Evolutionary conservation across 1,140 invertebrate genomes (phyloP), one percentile per base, ranked within the genome.

Genomic region (Lanistes nyassanus): DNA sequence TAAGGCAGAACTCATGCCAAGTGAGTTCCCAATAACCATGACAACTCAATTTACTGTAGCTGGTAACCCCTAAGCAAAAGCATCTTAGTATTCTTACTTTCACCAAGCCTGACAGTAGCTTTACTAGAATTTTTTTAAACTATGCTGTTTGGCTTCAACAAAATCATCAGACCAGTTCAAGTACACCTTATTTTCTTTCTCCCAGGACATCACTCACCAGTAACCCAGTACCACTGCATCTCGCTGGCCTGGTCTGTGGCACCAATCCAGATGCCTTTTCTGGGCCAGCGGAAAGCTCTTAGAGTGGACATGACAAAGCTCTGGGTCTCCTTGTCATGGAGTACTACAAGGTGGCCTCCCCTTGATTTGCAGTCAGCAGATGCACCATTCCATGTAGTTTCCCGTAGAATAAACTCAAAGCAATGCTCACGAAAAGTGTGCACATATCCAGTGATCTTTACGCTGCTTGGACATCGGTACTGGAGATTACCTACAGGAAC

Each of bases 251-350:
- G 58, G 69, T 84, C 83, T 31, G 75, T 75, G 3, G 81, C 79
- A 9, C 83, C 83, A 36, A 83, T 77, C 83, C 83, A 84, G 3
- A 83, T 36, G 0, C 82, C 83, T 29, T 82, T 78, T 31, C 76
- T 23, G 3, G 65, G 60, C 79, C 80, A 83, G 19, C 72, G 70
- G 16, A 81, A 53, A 1, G 64, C 13, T 19, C n/a, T 19, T 21
- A 84, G 68, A 19, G 77, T 64, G 16, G 34, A n/a, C 56, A 81
- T 65, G 23, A 83, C 34, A 42, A 83, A 84, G 13, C 73, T 72
- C 71, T 83, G 80, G 29, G 71, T 79, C 16, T 69, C 47, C 21
- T 36, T 39, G 58, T 79, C 74, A 2, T 65, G 51, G 16, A 83
- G 78, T 29, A 78, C 65, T 29, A 83, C 80, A 19, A 81, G 82